phyloP scores from a whole-genome alignment of 2,888 invertebrate genomes.

The Nomada ferruginata region DNA sequence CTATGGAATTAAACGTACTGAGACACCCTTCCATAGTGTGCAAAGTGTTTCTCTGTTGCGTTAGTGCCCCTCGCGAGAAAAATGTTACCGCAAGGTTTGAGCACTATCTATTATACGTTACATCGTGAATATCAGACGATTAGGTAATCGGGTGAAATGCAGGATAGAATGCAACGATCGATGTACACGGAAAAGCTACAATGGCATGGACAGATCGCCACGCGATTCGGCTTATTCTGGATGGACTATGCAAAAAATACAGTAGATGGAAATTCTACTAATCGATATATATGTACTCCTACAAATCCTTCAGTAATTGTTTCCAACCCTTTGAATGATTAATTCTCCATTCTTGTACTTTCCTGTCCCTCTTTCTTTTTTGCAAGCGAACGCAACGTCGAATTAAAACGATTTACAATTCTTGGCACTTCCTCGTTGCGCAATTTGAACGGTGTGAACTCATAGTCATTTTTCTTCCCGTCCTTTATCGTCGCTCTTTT shows the following conservation, averaged over 20 bases:
- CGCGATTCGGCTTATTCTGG: conserved; percentile 33
- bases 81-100: conserved; percentile 9
- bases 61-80: not conserved
- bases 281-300: no score
- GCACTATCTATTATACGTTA: conserved; percentile 36
- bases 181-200: conserved; percentile 7
- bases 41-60: not conserved
- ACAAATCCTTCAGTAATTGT: conserved; percentile 4
- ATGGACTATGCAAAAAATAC: not conserved
- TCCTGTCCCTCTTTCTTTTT: not conserved
- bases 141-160: conserved; percentile 40
- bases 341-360: not conserved
- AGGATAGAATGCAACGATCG: conserved; percentile 28
- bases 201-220: conserved; percentile 16
- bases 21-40: conserved; percentile 3
- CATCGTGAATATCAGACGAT: conserved; percentile 37
- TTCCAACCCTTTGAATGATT: not conserved
- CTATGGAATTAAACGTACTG: conserved; percentile 4
- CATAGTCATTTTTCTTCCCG: not conserved
- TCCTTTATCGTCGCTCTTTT: not conserved
- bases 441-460: conserved; percentile 11
- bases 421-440: conserved; percentile 52
- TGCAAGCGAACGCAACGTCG: conserved; percentile 1
- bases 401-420: conserved; percentile 31
- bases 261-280: no score